Conservation (phyloP, 2,113 vertebrate species). For the Potamarius usumacintae region DNA sequence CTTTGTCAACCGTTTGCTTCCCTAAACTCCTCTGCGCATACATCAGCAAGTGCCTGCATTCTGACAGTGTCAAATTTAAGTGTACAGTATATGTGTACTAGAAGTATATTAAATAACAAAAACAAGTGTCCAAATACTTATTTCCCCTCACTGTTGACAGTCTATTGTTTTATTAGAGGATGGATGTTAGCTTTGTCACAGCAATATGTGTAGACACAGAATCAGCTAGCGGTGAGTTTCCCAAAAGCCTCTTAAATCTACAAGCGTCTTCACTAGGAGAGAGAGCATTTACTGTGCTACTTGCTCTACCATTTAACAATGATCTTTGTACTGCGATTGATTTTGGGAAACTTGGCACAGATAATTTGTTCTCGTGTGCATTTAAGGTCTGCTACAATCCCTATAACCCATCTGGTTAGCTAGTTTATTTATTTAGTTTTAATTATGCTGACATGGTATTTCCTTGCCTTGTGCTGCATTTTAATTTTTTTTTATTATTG, state of each 20-base stretch:
- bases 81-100: too few species aligned
- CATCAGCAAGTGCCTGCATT: too few species aligned
- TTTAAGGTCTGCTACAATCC: constrained; percentile 32
- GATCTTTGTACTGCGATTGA: too few species aligned
- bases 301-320: too few species aligned
- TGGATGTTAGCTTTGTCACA: background rate
- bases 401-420: constrained; percentile 28
- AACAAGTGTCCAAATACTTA: background rate
- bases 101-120: background rate
- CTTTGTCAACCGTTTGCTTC: too few species aligned
- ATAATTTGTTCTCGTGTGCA: constrained; percentile 17
- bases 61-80: too few species aligned
- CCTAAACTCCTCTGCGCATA: too few species aligned
- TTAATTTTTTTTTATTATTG: too few species aligned
- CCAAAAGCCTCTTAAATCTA: too few species aligned
- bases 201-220: background rate
- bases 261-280: too few species aligned
- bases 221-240: background rate
- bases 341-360: too few species aligned
- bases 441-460: constrained; percentile 27
- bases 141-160: background rate
- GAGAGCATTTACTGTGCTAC: too few species aligned
- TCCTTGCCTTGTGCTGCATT: background rate
- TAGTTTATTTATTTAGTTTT: constrained; percentile 27
- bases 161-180: background rate